These are phyloP conservation scores for Ichneumoninae sp. DNA, from an alignment of 2,888 invertebrate genomes.

Conservation along the genomic window DNA sequence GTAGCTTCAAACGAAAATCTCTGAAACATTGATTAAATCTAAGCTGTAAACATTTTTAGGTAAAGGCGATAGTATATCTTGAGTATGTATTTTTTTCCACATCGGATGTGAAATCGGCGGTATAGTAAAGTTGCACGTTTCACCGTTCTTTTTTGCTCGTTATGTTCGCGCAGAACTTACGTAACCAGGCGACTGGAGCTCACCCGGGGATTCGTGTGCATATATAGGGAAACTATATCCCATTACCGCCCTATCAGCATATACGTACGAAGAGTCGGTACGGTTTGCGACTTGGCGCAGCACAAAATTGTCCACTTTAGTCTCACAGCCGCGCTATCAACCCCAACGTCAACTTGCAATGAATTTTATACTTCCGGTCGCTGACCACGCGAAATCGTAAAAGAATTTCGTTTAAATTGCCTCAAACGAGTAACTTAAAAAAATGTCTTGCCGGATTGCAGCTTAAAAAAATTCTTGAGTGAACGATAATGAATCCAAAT, in stretches of 20 bases:
- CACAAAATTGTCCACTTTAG: slow-evolving; percentile 44
- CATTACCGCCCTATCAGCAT: slow-evolving; percentile 24
- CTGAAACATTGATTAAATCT: neutral
- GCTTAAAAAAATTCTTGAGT: neutral
- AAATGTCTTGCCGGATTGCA: neutral
- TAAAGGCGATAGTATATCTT: neutral
- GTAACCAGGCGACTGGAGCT: slow-evolving; percentile 15
- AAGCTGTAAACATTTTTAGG: neutral
- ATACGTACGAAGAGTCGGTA: slow-evolving; percentile 12
- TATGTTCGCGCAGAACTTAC: slow-evolving; percentile 18
- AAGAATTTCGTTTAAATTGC: neutral
- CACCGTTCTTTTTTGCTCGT: slow-evolving; percentile 6
- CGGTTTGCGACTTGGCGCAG: slow-evolving; percentile 19
- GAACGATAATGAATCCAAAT: neutral
- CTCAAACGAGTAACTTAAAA: neutral
- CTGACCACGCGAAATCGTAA: slow-evolving; percentile 12
- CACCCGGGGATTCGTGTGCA: slow-evolving; percentile 14
- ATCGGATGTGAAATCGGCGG: slow-evolving; percentile 4
- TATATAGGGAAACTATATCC: slow-evolving; percentile 32
- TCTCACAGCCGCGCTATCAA: slow-evolving; percentile 22
- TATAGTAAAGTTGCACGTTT: neutral
- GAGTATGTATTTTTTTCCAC: neutral
- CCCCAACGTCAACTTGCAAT: neutral
- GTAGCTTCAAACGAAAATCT: neutral
- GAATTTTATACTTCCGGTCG: slow-evolving; percentile 36